These are phyloP conservation scores for Myiopsitta monachus DNA, from an alignment of 2,113 vertebrate species.

Conservation along the genomic window DNA sequence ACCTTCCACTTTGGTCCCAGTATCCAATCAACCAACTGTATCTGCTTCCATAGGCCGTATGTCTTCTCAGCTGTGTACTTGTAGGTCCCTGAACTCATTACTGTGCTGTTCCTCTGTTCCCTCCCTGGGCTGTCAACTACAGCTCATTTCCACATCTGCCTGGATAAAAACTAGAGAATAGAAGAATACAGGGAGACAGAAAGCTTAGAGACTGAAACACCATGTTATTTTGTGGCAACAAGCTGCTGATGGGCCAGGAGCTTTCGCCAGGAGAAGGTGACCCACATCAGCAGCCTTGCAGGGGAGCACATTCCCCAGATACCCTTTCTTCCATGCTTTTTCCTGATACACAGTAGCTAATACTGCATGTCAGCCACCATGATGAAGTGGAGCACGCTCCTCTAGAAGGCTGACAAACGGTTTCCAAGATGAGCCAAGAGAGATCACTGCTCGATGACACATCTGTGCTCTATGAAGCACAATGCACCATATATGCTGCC, in stretches of 20 bases:
- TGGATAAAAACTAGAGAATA: neutral
- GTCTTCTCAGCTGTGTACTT: neutral
- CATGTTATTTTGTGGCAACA: neutral
- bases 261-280: neutral
- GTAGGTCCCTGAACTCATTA: neutral
- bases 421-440: neutral
- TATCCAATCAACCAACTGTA: neutral
- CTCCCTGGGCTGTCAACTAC: neutral
- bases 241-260: neutral
- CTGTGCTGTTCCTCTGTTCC: neutral
- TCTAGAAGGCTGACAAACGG: neutral
- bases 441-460: neutral
- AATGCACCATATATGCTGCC: accelerated
- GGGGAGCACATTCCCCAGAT: neutral
- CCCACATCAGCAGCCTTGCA: neutral
- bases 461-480: neutral
- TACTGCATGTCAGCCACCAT: accelerated
- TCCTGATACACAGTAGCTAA: neutral
- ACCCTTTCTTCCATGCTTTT: neutral
- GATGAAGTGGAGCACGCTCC: neutral
- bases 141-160: neutral
- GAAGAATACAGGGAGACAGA: neutral
- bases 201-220: neutral
- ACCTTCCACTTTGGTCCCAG: neutral
- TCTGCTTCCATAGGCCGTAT: neutral